Percentiles rank a stretch among this genome's conserved stretches.
Evolutionary conservation across 2,113 vertebrate genomes (phyloP).

Genomic region (Hemicordylus capensis): DNA sequence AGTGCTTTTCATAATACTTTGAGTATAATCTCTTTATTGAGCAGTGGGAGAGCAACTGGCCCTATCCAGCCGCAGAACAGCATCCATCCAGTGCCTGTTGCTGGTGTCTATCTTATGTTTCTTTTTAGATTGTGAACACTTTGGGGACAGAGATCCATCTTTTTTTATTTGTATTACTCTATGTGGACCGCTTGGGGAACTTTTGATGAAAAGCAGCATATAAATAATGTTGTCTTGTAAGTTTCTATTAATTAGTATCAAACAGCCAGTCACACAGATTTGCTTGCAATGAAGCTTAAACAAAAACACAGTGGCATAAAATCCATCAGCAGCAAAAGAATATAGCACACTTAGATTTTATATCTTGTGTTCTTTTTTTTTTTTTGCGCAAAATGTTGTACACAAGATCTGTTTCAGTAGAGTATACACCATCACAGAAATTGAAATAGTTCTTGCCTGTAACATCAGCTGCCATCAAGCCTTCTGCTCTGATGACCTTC

Average conservation of each 20-base stretch:
- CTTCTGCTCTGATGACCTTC: conserved; percentile 97
- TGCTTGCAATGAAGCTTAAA: not conserved
- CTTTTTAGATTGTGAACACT: too few relatives aligned
- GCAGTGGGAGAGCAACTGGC: too few relatives aligned
- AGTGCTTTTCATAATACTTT: conserved; percentile 19
- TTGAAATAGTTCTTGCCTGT: conserved; percentile 83
- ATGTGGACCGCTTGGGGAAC: too few relatives aligned
- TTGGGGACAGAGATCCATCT: too few relatives aligned
- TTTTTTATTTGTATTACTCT: too few relatives aligned
- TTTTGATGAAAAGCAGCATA: too few relatives aligned
- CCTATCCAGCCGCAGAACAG: too few relatives aligned
- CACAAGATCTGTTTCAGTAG: accelerated
- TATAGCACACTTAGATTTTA: not conserved
- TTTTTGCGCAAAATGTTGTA: not conserved
- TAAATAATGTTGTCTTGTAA: too few relatives aligned
- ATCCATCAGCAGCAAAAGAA: not conserved
- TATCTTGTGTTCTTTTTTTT: not conserved
- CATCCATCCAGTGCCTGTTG: too few relatives aligned
- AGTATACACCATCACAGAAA: conserved; percentile 7
- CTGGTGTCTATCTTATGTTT: too few relatives aligned
- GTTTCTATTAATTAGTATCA: not conserved
- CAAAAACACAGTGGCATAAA: not conserved
- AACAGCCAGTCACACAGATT: conserved; percentile 12
- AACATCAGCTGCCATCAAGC: conserved; percentile 97
- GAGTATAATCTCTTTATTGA: too few relatives aligned